These are phyloP conservation scores for Fragum sueziense DNA, from an alignment of 2,888 invertebrate genomes.

Conservation along the genomic window DNA sequence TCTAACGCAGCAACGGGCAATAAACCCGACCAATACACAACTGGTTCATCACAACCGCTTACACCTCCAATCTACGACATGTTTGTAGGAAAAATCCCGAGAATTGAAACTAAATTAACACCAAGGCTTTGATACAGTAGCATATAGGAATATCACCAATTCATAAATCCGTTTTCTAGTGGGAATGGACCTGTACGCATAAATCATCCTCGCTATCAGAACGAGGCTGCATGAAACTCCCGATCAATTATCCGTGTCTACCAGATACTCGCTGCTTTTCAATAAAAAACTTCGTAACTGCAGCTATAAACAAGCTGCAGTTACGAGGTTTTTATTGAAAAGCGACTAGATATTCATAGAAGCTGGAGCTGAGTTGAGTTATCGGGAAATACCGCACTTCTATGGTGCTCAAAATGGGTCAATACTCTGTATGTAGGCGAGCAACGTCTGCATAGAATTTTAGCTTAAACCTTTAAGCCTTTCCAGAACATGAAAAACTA, in stretches of 20 bases:
- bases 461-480: too few species aligned
- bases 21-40: neutral
- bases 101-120: slow-evolving; percentile 10
- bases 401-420: too few species aligned
- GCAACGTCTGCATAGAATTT: too few species aligned
- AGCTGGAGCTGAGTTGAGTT: neutral
- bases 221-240: slow-evolving; percentile 62
- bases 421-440: too few species aligned
- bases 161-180: slow-evolving; percentile 54
- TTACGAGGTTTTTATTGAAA: too few species aligned
- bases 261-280: slow-evolving; percentile 42
- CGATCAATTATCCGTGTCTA: slow-evolving; percentile 43
- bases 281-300: too few species aligned
- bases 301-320: too few species aligned
- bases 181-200: slow-evolving; percentile 64
- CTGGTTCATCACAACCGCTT: neutral
- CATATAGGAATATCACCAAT: slow-evolving; percentile 35
- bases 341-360: too few species aligned
- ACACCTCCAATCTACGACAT: neutral
- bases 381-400: neutral
- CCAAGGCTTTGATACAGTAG: neutral
- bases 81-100: slow-evolving; percentile 1
- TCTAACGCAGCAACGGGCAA: slow-evolving; percentile 6
- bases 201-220: slow-evolving; percentile 72
- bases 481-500: too few species aligned